A percentile compares a stretch with the other conserved stretches of the same genome.
These are phyloP conservation scores for Hemicentrotus pulcherrimus DNA, from an alignment of 35 echinoderm and acorn worm genomes.

Conservation along the genomic window DNA sequence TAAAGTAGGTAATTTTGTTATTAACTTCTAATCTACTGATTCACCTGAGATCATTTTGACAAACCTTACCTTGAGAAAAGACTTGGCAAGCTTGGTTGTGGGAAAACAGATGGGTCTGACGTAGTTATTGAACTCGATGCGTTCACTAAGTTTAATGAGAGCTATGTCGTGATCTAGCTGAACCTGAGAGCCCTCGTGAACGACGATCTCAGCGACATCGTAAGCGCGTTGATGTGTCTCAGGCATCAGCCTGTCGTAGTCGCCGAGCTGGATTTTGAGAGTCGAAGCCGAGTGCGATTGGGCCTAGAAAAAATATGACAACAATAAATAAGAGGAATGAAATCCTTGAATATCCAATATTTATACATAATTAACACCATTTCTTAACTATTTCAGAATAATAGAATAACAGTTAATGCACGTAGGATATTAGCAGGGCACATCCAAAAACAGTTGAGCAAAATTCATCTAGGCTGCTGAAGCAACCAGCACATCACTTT, in stretches of 20 bases:
- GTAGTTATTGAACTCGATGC: conserved; percentile 75
- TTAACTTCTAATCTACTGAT: too few relatives aligned
- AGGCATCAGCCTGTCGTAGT: conserved; percentile 70
- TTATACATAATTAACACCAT: too few relatives aligned
- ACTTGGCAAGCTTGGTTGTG: conserved; percentile 60
- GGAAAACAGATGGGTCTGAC: conserved; percentile 90
- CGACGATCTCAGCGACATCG: conserved; percentile 67
- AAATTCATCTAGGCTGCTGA: too few relatives aligned
- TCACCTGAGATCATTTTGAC: too few relatives aligned
- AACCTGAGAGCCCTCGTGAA: conserved; percentile 43
- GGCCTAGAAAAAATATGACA: neutral
- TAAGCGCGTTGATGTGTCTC: conserved; percentile 72
- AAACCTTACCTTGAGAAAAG: conserved; percentile 41
- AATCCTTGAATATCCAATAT: neutral
- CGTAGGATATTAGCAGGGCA: too few relatives aligned
- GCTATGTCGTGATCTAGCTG: conserved; percentile 78
- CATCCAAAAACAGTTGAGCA: too few relatives aligned
- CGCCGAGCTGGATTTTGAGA: conserved; percentile 76
- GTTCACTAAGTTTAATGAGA: conserved; percentile 64
- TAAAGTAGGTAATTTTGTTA: too few relatives aligned
- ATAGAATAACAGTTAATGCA: too few relatives aligned
- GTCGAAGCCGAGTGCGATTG: conserved; percentile 24
- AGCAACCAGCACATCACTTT: too few relatives aligned
- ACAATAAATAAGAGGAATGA: neutral
- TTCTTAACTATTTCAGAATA: too few relatives aligned